Percentiles rank a stretch among this genome's conserved stretches.
Conservation (phyloP, 2,113 vertebrate genomes). For the Indicator maculatus region DNA sequence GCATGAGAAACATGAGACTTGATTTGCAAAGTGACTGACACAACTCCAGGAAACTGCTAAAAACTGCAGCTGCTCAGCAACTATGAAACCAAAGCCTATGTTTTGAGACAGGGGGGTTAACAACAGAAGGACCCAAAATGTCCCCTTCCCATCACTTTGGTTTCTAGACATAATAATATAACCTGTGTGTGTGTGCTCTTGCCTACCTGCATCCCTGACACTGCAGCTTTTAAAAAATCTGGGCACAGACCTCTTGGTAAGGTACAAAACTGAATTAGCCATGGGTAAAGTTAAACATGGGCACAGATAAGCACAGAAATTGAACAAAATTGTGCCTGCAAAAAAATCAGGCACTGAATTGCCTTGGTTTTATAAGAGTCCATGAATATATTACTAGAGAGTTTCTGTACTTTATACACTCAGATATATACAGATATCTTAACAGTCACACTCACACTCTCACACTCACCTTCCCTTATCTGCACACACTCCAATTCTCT, state of each 20-base stretch:
- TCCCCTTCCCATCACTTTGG: neutral
- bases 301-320: conserved; percentile 4
- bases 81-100: neutral
- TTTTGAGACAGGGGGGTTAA: neutral
- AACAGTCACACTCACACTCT: neutral
- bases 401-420: conserved; percentile 18
- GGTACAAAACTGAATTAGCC: conserved; percentile 26
- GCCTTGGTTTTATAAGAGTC: conserved; percentile 23
- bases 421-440: conserved; percentile 67
- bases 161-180: neutral
- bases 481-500: conserved; percentile 16
- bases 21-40: neutral
- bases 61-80: neutral
- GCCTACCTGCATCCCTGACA: neutral
- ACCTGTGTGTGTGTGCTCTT: neutral
- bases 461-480: neutral
- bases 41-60: neutral
- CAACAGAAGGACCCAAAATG: neutral
- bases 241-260: neutral
- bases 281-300: neutral
- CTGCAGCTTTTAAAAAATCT: neutral
- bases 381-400: conserved; percentile 29
- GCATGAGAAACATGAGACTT: neutral
- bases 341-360: conserved; percentile 16
- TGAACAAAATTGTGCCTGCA: conserved; percentile 1